A percentile compares a stretch with the other conserved stretches of the same genome.
Conservation (phyloP, 2,113 vertebrate species). For the Periophthalmus modestus region DNA sequence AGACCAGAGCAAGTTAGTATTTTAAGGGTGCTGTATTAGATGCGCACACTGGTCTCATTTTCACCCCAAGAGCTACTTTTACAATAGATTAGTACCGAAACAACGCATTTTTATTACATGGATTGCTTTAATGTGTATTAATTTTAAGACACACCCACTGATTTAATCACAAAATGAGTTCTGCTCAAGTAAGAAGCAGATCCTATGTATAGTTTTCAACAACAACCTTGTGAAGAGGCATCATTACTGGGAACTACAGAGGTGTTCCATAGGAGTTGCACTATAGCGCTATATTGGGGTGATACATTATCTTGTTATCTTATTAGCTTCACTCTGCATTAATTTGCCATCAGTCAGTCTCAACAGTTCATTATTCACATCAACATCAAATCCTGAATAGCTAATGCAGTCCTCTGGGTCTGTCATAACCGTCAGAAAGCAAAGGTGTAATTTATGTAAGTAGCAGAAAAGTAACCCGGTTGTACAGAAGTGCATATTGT, state of each 20-base stretch:
- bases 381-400: slow-evolving; percentile 10
- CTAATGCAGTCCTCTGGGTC: slow-evolving; percentile 12
- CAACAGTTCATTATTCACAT: not conserved
- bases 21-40: no score
- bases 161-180: not conserved
- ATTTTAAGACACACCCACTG: not conserved
- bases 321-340: not conserved
- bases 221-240: not conserved
- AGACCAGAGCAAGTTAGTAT: no score
- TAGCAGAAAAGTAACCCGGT: slow-evolving; percentile 4
- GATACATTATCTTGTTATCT: not conserved
- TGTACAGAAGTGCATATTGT: slow-evolving; percentile 8
- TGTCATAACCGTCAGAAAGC: slow-evolving; percentile 31
- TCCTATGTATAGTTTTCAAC: not conserved
- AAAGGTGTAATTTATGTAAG: not conserved
- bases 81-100: no score
- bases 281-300: not conserved
- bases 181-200: not conserved
- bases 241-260: not conserved
- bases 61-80: no score
- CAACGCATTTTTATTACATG: no score
- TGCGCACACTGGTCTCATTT: no score
- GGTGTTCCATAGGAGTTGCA: not conserved
- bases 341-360: not conserved
- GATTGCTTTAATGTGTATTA: not conserved